Evolutionary conservation across 2,797 vertebrate species (phyloP).

Genomic region (Borostomias antarcticus): DNA sequence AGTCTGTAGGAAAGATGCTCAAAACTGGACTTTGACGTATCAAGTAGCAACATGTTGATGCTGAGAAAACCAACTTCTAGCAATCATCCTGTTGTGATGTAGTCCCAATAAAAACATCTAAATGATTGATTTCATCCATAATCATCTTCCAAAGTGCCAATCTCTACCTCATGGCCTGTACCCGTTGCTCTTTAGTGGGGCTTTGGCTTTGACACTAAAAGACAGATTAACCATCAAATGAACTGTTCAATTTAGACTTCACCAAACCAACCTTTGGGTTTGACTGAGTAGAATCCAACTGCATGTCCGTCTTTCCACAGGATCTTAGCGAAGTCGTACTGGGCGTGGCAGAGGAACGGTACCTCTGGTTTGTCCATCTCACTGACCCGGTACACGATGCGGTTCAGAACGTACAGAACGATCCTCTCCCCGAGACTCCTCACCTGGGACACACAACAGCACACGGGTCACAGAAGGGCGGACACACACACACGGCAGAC

Average conservation of each 20-base stretch:
- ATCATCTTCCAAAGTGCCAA: slow-evolving; percentile 3
- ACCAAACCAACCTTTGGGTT: slow-evolving; percentile 76
- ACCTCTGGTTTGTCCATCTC: slow-evolving; percentile 77
- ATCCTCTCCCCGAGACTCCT: slow-evolving; percentile 80
- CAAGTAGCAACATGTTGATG: no score
- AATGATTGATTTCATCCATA: slow-evolving; percentile 18
- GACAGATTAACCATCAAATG: neutral
- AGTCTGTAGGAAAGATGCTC: neutral
- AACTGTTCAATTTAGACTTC: neutral
- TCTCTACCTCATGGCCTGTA: slow-evolving; percentile 3
- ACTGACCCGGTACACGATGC: slow-evolving; percentile 83
- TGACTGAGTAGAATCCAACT: slow-evolving; percentile 87
- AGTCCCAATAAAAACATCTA: slow-evolving; percentile 9
- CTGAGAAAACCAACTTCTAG: neutral
- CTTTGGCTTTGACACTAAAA: neutral
- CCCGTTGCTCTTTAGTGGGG: neutral
- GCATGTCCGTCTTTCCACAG: slow-evolving; percentile 86
- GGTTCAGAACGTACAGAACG: slow-evolving; percentile 85
- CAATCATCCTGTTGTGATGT: neutral
- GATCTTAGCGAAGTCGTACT: slow-evolving; percentile 81
- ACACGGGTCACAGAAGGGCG: neutral
- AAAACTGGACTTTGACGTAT: no score
- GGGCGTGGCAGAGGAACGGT: slow-evolving; percentile 83
- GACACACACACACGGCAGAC: neutral
- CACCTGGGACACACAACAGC: slow-evolving; percentile 69